phyloP scores from a whole-genome alignment of 2,797 vertebrate genomes.

The Muraenolepis orangiensis region DNA sequence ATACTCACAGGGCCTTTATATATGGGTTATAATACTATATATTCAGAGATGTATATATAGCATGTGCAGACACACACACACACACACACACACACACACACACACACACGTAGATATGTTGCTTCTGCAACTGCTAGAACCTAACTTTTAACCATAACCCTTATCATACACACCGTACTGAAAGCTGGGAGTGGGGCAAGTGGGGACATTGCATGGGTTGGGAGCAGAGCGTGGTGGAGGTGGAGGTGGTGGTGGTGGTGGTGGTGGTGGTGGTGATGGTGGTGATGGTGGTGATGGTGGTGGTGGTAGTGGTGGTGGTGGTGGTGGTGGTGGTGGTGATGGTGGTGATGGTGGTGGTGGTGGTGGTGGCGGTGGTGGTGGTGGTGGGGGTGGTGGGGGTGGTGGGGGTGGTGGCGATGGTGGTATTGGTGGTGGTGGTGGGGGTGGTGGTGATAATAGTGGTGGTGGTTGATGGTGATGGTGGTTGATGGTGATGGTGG shows the following conservation, averaged over 20 bases:
- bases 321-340: no score
- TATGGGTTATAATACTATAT: slow-evolving; percentile 1
- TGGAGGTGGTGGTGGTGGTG: background rate
- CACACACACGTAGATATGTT: background rate
- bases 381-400: background rate
- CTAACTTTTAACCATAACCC: background rate
- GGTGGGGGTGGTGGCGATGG: background rate
- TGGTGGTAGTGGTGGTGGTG: background rate
- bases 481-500: background rate
- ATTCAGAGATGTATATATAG: background rate
- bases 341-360: no score
- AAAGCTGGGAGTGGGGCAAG: background rate
- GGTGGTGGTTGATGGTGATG: background rate
- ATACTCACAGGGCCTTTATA: background rate
- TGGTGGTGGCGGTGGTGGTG: background rate
- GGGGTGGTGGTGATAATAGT: background rate
- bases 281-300: background rate
- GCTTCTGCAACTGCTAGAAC: background rate
- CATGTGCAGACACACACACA: background rate
- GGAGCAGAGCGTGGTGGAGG: no score
- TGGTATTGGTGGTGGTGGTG: background rate
- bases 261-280: background rate
- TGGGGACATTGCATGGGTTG: background rate
- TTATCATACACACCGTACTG: background rate
- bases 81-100: background rate